A percentile compares a stretch with the other conserved stretches of the same genome.
Evolutionary conservation across 2,113 vertebrate species (phyloP).

Genomic region (Carassius gibelio): DNA sequence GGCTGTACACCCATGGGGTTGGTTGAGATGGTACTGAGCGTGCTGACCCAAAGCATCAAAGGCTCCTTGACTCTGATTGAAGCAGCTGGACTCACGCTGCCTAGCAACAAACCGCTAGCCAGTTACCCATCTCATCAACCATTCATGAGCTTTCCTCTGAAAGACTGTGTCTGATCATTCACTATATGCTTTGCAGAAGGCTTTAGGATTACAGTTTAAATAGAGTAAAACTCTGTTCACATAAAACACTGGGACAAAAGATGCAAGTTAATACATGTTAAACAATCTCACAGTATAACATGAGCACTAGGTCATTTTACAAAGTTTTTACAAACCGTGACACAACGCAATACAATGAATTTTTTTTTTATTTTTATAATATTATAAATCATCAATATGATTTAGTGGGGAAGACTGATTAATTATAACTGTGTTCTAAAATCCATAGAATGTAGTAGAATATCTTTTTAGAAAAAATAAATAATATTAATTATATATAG

Average conservation of each 20-base stretch:
- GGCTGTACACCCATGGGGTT: conserved; percentile 51
- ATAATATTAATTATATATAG: no score
- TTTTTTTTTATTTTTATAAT: no score
- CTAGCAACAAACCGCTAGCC: conserved; percentile 69
- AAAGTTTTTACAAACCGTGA: background rate
- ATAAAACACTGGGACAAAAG: background rate
- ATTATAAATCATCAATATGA: no score
- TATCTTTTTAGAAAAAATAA: no score
- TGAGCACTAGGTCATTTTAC: background rate
- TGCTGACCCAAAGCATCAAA: conserved; percentile 36
- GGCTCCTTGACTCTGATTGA: conserved; percentile 39
- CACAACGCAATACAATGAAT: no score
- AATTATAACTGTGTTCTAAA: no score
- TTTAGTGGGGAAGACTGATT: no score
- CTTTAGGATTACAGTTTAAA: background rate
- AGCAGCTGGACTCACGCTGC: conserved; percentile 61
- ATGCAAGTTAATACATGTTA: conserved; percentile 19
- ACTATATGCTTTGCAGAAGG: background rate
- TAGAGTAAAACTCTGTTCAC: background rate
- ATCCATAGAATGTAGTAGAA: no score
- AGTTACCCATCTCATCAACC: conserved; percentile 39
- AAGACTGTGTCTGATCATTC: conserved; percentile 42
- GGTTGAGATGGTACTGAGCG: conserved; percentile 48
- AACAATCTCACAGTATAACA: background rate
- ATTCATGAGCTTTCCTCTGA: conserved; percentile 55